These are phyloP conservation scores for Florisuga fusca DNA, from an alignment of 2,797 vertebrate species.

Conservation along the genomic window DNA sequence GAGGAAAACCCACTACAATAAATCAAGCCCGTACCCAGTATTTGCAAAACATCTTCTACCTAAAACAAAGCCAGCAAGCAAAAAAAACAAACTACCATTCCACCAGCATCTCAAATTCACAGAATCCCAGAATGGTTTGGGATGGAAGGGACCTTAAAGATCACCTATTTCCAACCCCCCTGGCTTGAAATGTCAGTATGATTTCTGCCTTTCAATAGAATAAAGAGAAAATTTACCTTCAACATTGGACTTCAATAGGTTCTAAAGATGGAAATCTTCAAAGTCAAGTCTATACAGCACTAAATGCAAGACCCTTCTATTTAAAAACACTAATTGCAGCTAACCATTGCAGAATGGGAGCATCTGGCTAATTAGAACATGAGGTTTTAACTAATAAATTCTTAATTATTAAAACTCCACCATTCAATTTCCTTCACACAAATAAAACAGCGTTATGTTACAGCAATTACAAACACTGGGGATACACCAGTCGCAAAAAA, in stretches of 20 bases:
- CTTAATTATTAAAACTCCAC: constrained; percentile 73
- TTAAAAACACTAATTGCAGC: constrained; percentile 73
- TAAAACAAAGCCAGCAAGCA: neutral
- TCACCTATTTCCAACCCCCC: too few relatives aligned
- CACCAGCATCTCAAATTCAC: too few relatives aligned
- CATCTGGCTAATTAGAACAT: constrained; percentile 72
- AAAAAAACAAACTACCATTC: neutral
- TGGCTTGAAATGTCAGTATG: neutral
- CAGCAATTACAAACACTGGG: constrained; percentile 42
- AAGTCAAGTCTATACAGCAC: constrained; percentile 38
- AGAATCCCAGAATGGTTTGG: neutral
- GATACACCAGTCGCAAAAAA: neutral
- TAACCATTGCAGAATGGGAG: constrained; percentile 49
- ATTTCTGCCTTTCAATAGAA: neutral
- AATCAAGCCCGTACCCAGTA: neutral
- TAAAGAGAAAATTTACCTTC: constrained; percentile 33
- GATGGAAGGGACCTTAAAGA: too few relatives aligned
- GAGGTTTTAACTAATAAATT: constrained; percentile 71
- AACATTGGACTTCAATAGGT: constrained; percentile 16
- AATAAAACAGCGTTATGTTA: constrained; percentile 19
- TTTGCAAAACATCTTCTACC: neutral
- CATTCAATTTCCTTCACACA: constrained; percentile 45
- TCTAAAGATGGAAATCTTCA: constrained; percentile 52
- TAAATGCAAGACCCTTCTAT: constrained; percentile 61
- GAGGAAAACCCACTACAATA: neutral